phyloP scores from a whole-genome alignment of 2,113 vertebrate genomes.

The Gymnorhina tibicen region DNA sequence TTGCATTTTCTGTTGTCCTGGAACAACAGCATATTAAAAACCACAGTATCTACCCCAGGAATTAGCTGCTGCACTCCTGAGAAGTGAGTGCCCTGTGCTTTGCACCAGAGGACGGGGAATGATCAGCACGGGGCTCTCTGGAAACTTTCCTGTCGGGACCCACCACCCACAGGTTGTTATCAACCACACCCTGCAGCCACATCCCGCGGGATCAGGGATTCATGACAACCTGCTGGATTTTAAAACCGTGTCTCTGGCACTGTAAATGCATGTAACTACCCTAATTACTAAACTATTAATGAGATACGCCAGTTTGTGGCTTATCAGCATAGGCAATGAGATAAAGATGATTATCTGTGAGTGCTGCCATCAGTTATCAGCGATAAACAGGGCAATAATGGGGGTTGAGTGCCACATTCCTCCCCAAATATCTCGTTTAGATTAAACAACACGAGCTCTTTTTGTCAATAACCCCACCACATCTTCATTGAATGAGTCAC shows the following conservation, averaged over 20 bases:
- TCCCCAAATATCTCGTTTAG: not conserved
- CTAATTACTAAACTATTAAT: not conserved
- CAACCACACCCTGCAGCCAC: not conserved
- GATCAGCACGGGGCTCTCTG: not conserved
- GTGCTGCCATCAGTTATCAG: not conserved
- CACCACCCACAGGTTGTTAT: not conserved
- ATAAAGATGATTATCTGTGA: not conserved
- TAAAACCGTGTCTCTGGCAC: not conserved
- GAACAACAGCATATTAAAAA: not conserved
- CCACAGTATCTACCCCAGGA: rapidly evolving
- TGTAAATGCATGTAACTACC: not conserved
- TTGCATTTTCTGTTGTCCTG: not conserved
- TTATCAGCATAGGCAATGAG: not conserved
- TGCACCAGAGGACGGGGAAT: not conserved
- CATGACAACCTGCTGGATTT: not conserved
- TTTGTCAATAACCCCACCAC: not conserved
- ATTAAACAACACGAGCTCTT: not conserved
- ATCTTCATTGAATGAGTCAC: not conserved
- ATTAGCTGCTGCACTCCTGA: not conserved
- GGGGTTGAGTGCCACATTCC: not conserved
- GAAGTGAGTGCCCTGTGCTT: not conserved
- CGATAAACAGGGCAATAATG: not conserved
- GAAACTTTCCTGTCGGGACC: not conserved
- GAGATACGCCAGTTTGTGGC: not conserved
- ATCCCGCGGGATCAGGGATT: rapidly evolving